Percentiles rank a stretch among this genome's conserved stretches.
These are phyloP conservation scores for Tenebrio molitor DNA, from an alignment of 1,140 invertebrate species.

Conservation along the genomic window DNA sequence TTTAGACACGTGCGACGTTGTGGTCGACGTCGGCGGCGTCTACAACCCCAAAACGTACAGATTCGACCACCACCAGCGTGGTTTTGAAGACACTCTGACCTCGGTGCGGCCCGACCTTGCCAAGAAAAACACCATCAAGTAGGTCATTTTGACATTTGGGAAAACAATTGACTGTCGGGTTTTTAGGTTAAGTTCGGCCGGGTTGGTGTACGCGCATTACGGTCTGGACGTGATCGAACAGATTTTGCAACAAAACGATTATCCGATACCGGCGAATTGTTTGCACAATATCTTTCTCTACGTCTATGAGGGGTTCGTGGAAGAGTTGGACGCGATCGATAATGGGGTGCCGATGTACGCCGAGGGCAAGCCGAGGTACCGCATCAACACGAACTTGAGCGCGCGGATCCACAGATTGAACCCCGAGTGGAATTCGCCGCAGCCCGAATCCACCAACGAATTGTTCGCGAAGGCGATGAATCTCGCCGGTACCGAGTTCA, in stretches of 20 bases:
- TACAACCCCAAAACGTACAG: constrained; percentile 83
- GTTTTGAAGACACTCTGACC: constrained; percentile 73
- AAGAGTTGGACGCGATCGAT: constrained; percentile 97
- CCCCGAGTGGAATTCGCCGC: constrained; percentile 87
- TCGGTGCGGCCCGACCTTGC: constrained; percentile 69
- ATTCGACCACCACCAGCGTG: constrained; percentile 97
- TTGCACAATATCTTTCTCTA: constrained; percentile 80
- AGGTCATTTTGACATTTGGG: constrained; percentile 16
- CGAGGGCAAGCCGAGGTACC: constrained; percentile 84
- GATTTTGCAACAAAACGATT: constrained; percentile 66
- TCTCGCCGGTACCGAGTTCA: constrained; percentile 87
- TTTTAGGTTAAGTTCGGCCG: constrained; percentile 94
- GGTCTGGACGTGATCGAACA: constrained; percentile 84
- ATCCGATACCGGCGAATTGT: constrained; percentile 65
- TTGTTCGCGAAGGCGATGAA: constrained; percentile 83
- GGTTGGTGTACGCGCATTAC: constrained; percentile 93
- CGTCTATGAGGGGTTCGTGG: constrained; percentile 91
- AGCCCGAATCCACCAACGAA: constrained; percentile 69
- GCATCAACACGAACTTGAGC: constrained; percentile 84
- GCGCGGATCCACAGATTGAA: constrained; percentile 84
- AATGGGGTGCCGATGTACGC: constrained; percentile 89
- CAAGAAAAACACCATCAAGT: constrained; percentile 64
- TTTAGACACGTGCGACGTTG: constrained; percentile 90
- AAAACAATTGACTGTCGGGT: background rate
- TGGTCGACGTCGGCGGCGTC: constrained; percentile 95